Evolutionary conservation across 2,888 invertebrate species (phyloP).

Genomic region (Entomobrya multifasciata): DNA sequence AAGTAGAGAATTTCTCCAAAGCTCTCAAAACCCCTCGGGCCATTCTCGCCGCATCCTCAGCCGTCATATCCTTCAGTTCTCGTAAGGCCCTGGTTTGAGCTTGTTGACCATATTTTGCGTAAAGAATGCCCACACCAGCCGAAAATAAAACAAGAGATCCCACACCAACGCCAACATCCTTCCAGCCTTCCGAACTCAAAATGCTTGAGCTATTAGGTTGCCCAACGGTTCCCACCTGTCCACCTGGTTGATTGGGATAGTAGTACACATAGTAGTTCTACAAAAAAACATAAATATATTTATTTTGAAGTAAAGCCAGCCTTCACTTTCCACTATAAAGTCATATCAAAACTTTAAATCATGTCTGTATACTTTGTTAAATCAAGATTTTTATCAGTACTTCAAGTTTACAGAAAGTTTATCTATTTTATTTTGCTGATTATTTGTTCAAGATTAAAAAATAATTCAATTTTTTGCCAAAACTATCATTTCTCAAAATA

Average conservation of each 20-base stretch:
- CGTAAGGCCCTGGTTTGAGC: constrained; percentile 70
- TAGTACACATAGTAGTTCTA: constrained; percentile 77
- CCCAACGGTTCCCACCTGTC: constrained; percentile 38
- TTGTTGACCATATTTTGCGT: constrained; percentile 61
- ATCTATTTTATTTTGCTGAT: not conserved
- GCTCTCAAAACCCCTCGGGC: constrained; percentile 77
- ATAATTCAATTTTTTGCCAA: not conserved
- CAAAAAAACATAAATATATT: constrained; percentile 1
- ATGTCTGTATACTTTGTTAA: too few species aligned
- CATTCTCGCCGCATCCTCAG: constrained; percentile 76
- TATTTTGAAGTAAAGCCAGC: constrained; percentile 6
- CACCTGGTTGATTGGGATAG: constrained; percentile 66
- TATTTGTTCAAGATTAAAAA: not conserved
- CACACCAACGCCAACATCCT: constrained; percentile 67
- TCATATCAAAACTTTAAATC: not conserved
- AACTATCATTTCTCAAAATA: not conserved
- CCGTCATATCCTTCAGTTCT: constrained; percentile 76
- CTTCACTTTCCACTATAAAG: constrained; percentile 24
- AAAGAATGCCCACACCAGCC: constrained; percentile 71
- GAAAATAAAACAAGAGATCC: constrained; percentile 69
- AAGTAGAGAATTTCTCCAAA: constrained; percentile 76
- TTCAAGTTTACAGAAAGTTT: constrained; percentile 1
- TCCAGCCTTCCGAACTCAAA: constrained; percentile 61
- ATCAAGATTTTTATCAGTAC: constrained; percentile 16
- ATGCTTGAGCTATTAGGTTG: constrained; percentile 61